Evolutionary conservation across 2,113 vertebrate genomes (phyloP).

Genomic region (Cyrtonyx montezumae): DNA sequence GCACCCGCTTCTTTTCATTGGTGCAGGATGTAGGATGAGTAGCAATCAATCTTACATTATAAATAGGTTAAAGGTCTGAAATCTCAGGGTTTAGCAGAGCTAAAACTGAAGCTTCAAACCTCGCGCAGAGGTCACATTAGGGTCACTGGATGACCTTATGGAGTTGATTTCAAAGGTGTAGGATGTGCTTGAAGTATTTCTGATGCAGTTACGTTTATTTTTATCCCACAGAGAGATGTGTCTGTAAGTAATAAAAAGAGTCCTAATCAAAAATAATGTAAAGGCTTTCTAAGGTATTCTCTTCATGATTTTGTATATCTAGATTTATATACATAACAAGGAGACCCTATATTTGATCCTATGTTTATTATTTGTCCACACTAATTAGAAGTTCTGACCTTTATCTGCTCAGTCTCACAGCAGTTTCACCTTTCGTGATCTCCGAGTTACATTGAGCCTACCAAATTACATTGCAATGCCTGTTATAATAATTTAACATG

Average conservation of each 20-base stretch:
- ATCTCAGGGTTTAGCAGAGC: background rate
- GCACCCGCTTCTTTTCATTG: background rate
- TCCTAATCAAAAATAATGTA: background rate
- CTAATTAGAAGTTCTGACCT: background rate
- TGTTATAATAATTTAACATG: background rate
- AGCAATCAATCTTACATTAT: background rate
- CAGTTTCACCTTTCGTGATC: background rate
- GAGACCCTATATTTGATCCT: background rate
- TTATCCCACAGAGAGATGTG: background rate
- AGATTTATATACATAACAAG: background rate
- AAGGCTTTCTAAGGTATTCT: background rate
- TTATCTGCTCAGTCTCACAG: background rate
- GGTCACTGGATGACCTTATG: background rate
- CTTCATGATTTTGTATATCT: background rate
- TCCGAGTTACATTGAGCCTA: background rate
- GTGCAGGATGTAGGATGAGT: background rate
- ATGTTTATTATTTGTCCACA: background rate
- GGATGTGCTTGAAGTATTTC: background rate
- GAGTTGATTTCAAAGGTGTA: background rate
- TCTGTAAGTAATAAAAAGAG: background rate
- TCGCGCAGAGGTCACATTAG: background rate
- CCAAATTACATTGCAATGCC: background rate
- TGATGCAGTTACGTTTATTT: background rate
- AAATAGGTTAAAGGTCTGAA: slow-evolving; percentile 2
- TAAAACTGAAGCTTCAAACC: background rate